Evolutionary conservation across 2,888 invertebrate species (phyloP), one percentile per base, ranked within the genome.

Genomic region (Baccha elongata): DNA sequence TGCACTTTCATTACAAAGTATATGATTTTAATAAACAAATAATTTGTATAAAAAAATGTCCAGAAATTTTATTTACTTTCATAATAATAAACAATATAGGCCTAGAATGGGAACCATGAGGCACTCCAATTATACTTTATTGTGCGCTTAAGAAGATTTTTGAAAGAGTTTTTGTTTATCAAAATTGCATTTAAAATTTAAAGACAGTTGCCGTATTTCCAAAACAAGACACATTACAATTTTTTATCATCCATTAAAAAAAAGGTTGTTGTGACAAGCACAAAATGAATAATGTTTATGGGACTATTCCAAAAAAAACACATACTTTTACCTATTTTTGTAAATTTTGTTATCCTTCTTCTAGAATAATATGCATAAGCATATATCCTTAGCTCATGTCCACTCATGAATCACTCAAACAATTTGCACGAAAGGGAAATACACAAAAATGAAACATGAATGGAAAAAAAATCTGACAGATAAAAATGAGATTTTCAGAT

Each of bases 401-500:
- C 50, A 4, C 26, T 48, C 71, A 71, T 71, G 71, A 60, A 71
- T 60, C 60, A 71, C 29, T 60, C 37, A 48, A 50, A 71, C 50
- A 71, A 71, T 71, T 71, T 71, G 21, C 60, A 71, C 60, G 23
- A 52, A 71, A 42, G 29, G 17, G 50, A 50, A 60, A 71, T 17
- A 60, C 19, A 60, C 40, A 52, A 40, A 60, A 19, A 42, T 40
- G 29, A 62, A 62, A 62, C 71, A 71, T 44, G 26, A 17, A 44
- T 26, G 44, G 11, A 11, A 46, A 29, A 55, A 35, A 55, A 60
- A 48, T 69, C 60, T 71, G 71, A 60, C 71, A 71, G 71, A 62
- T 71, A 60, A 60, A 69, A 69, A 69, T 69, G 58, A 69, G 48
- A 69, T 69, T 69, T 69, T 69, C 19, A 48, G 58, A 69, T 69